phyloP scores from a whole-genome alignment of 2,797 vertebrate genomes.

The Myiothlypis chrysogaster region DNA sequence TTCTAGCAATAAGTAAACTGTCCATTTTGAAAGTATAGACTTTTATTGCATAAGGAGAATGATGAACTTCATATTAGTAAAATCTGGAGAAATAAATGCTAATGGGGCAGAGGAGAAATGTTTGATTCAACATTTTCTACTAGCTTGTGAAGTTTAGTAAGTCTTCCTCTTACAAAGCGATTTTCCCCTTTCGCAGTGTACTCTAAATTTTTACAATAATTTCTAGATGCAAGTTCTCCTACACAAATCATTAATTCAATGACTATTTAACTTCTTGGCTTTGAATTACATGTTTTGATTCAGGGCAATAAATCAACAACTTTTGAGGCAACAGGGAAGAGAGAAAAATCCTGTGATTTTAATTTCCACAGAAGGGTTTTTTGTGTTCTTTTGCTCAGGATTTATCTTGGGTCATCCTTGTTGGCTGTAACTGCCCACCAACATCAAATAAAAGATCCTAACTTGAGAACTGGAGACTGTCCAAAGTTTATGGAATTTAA shows the following conservation, averaged over 20 bases:
- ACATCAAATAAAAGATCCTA: not conserved
- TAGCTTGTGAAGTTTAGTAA: not conserved
- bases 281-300: not conserved
- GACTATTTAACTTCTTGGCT: not conserved
- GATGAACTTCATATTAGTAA: not conserved
- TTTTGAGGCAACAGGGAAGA: not conserved
- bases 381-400: not conserved
- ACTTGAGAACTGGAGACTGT: not conserved
- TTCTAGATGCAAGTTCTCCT: not conserved
- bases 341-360: not conserved
- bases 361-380: not conserved
- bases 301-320: not conserved
- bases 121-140: not conserved
- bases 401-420: not conserved
- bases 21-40: not conserved
- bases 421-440: not conserved
- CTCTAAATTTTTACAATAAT: not conserved
- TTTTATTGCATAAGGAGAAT: not conserved
- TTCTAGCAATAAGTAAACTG: constrained; percentile 1
- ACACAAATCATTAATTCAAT: not conserved
- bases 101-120: not conserved
- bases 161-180: not conserved
- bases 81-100: not conserved
- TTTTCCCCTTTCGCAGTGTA: not conserved
- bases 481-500: not conserved